Evolutionary conservation across 1,140 invertebrate genomes (phyloP), one percentile per base, ranked within the genome.

Genomic region (Plodia interpunctella): DNA sequence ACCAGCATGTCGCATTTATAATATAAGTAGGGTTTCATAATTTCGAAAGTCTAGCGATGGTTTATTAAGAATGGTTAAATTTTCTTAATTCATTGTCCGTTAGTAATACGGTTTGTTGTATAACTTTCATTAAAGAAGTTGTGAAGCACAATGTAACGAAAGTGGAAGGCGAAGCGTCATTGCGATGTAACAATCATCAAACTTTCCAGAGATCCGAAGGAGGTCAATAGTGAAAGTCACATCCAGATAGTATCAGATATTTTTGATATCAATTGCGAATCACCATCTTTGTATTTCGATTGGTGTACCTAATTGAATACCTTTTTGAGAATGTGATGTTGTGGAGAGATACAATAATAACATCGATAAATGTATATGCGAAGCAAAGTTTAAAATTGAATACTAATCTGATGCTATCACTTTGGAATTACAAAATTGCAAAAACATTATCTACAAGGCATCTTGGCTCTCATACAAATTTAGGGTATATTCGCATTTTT

Each of bases 121-220:
- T 44, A 44, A 44, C 38, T 44, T 17, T 44, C 38, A 32, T 32
- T 32, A 15, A 44, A 44, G 38, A 44, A 44, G 38, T n/a, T 44
- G 38, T 44, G 15, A 15, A 44, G 38, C 30, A 32, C 30, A 44
- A 44, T 44, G 6, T 44, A 44, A 44, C 38, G 38, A 44, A 44
- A 44, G 38, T 44, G 38, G 38, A 44, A 44, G 38, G 38, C 38
- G 13, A 15, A 44, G 13, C 38, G 38, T 44, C 38, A 44, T 44
- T n/a, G 38, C 38, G 38, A 44, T 44, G 38, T 58, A 58, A 58
- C 57, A 58, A 58, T 58, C 50, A 58, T 58, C 57, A 51, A 57
- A 44, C 55, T 57, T 57, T 44, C 49, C 57, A 58, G 49, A 15
- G 49, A 44, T 32, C 2, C 38, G 15, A 58, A 51, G 17, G 49